A percentile compares a stretch with the other conserved stretches of the same genome.
Evolutionary conservation across 2,888 invertebrate genomes (phyloP).

Genomic region (Sinopyrophorus schimmeli): DNA sequence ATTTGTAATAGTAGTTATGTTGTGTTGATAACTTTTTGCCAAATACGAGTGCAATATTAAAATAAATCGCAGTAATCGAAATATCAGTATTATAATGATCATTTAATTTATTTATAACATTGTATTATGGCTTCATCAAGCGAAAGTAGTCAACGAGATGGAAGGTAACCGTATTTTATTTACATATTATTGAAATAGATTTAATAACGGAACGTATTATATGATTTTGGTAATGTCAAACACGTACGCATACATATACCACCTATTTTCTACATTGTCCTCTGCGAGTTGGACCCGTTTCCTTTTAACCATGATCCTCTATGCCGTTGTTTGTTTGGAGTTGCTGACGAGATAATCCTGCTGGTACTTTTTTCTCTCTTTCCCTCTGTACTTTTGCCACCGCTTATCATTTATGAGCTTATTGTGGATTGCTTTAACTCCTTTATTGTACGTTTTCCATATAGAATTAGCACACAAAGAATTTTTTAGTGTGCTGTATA

Average conservation of each 20-base stretch:
- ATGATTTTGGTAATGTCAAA: constrained; percentile 21
- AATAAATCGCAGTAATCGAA: constrained; percentile 6
- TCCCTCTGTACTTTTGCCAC: constrained; percentile 14
- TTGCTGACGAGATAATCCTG: constrained; percentile 35
- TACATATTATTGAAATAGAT: constrained; percentile 14
- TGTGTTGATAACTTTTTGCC: constrained; percentile 1
- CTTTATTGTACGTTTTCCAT: constrained; percentile 23
- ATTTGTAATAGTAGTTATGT: not conserved
- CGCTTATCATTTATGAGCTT: constrained; percentile 31
- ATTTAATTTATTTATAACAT: constrained; percentile 23
- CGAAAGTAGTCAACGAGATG: constrained; percentile 32
- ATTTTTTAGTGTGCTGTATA: constrained; percentile 17
- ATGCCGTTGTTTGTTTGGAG: constrained; percentile 32
- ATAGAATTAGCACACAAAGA: constrained; percentile 12
- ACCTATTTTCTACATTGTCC: constrained; percentile 21
- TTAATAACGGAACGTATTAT: constrained; percentile 19
- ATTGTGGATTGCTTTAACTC: constrained; percentile 28
- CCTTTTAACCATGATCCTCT: constrained; percentile 24
- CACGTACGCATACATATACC: constrained; percentile 22
- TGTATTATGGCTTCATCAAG: constrained; percentile 28
- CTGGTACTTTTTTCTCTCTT: constrained; percentile 19
- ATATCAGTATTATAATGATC: constrained; percentile 26
- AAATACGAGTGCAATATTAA: constrained; percentile 24
- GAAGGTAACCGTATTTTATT: constrained; percentile 35
- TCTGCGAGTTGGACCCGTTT: constrained; percentile 19